phyloP scores from a whole-genome alignment of 2,888 invertebrate species.

The Alitta virens region DNA sequence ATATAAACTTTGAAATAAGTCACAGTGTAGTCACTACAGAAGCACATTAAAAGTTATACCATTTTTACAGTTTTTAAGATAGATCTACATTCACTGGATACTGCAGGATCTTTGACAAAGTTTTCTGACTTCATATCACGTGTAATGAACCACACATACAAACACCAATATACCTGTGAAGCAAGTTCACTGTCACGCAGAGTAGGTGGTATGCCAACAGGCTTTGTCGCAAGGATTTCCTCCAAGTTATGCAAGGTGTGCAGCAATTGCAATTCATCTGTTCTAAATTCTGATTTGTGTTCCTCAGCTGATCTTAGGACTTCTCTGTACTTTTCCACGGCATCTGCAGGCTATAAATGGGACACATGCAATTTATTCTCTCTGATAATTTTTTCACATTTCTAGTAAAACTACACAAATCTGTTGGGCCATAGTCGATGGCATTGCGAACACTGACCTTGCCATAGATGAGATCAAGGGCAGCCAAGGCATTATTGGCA shows the following conservation, averaged over 20 bases:
- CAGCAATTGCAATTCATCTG: conserved; percentile 68
- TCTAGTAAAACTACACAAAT: too few species aligned
- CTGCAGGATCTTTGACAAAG: too few species aligned
- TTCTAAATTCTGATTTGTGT: conserved; percentile 52
- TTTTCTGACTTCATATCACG: too few species aligned
- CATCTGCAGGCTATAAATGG: conserved; percentile 55
- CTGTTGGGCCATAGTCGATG: too few species aligned
- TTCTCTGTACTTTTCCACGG: conserved; percentile 65
- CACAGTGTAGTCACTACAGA: too few species aligned
- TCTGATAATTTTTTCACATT: too few species aligned
- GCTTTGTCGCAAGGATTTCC: conserved; percentile 54
- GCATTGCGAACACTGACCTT: conserved; percentile 42
- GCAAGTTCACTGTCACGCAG: conserved; percentile 60
- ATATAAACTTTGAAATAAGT: too few species aligned
- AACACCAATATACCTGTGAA: too few species aligned
- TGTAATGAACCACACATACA: too few species aligned
- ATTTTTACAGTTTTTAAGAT: not conserved
- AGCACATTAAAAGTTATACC: not conserved
- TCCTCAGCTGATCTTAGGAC: conserved; percentile 61
- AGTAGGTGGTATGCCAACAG: conserved; percentile 59
- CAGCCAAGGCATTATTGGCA: conserved; percentile 70
- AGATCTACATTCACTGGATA: too few species aligned
- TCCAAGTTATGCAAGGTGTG: conserved; percentile 70
- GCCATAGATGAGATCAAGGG: conserved; percentile 63
- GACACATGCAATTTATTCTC: too few species aligned